A percentile compares a stretch with the other conserved stretches of the same genome.
Evolutionary conservation across 1,140 invertebrate genomes (phyloP).

Genomic region (Ceratina japonica): DNA sequence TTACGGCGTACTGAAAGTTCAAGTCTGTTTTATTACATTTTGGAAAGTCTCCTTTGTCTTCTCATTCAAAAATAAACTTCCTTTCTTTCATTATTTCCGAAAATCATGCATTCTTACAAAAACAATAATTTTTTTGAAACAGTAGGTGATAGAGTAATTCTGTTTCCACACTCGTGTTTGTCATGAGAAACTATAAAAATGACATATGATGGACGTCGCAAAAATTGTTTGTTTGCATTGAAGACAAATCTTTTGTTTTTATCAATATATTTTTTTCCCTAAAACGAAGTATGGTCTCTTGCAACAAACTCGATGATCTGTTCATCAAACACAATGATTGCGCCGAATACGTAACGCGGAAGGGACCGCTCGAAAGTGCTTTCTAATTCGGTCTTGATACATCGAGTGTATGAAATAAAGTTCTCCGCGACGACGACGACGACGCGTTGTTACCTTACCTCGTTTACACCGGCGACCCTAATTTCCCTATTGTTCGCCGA

Average conservation of each 20-base stretch:
- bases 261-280: not conserved
- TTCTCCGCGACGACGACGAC: conserved; percentile 9
- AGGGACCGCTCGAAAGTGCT: conserved; percentile 32
- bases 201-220: too few relatives aligned
- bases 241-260: too few relatives aligned
- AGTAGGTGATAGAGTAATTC: too few relatives aligned
- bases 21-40: not conserved
- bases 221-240: too few relatives aligned
- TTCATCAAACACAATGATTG: not conserved
- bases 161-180: too few relatives aligned
- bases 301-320: not conserved
- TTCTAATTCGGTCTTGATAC: conserved; percentile 52
- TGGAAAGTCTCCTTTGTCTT: too few relatives aligned
- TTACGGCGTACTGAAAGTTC: not conserved
- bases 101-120: too few relatives aligned
- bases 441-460: conserved; percentile 36
- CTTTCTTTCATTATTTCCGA: not conserved
- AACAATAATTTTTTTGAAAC: too few relatives aligned
- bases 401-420: conserved; percentile 24
- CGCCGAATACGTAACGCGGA: not conserved
- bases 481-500: conserved; percentile 57
- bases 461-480: conserved; percentile 59
- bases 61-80: too few relatives aligned
- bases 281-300: not conserved
- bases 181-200: too few relatives aligned